Percentiles rank a stretch among this genome's conserved stretches.
Conservation (phyloP, 2,888 invertebrate genomes). For the Ormyrus nitidulus region DNA sequence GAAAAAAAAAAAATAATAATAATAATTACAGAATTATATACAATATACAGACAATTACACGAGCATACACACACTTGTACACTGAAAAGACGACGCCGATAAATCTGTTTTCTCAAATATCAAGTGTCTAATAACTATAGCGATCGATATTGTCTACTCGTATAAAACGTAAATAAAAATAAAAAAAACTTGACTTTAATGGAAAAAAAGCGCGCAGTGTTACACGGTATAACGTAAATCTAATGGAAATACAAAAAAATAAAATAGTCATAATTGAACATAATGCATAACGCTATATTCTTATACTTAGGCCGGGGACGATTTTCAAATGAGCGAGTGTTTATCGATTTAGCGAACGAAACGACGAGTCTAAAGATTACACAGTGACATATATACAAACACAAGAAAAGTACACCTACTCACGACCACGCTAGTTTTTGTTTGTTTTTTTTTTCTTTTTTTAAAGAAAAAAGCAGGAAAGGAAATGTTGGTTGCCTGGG, state of each 20-base stretch:
- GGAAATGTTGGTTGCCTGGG: not conserved
- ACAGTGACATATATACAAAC: constrained; percentile 1
- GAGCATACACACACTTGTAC: constrained; percentile 48
- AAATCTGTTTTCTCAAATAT: constrained; percentile 68
- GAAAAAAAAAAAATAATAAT: constrained; percentile 19
- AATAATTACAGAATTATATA: constrained; percentile 15
- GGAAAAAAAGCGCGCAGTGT: constrained; percentile 35
- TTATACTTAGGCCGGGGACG: constrained; percentile 65
- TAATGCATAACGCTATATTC: constrained; percentile 69
- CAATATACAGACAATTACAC: constrained; percentile 40
- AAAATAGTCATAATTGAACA: constrained; percentile 67
- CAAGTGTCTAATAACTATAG: constrained; percentile 73
- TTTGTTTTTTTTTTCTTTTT: not conserved
- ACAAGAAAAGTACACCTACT: not conserved
- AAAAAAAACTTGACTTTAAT: constrained; percentile 60
- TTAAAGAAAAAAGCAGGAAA: not conserved
- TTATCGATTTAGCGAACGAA: constrained; percentile 9
- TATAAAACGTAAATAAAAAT: constrained; percentile 64
- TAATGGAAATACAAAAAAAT: constrained; percentile 66
- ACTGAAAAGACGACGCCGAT: constrained; percentile 58
- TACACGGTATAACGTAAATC: constrained; percentile 48
- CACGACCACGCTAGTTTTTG: not conserved
- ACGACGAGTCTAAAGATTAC: not conserved
- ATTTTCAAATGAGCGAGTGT: constrained; percentile 24
- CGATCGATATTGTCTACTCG: constrained; percentile 70